Percentiles rank a stretch among this genome's conserved stretches.
Conservation (phyloP, 64 coral and sea anemone genomes). For the Stichodactyla helianthus region DNA sequence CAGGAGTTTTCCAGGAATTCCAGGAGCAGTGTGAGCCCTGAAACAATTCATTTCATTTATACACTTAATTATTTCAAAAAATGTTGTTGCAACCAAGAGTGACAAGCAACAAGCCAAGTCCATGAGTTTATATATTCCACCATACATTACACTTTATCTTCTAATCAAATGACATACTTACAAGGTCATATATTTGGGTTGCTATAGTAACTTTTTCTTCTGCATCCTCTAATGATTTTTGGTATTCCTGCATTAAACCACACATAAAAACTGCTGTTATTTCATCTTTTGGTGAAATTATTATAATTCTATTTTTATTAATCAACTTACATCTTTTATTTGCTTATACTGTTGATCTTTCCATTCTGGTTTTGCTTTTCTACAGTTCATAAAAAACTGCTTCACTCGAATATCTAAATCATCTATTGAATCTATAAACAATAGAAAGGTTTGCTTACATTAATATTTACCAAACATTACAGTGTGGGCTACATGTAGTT, state of each 20-base stretch:
- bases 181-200: conserved; percentile 95
- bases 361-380: conserved; percentile 93
- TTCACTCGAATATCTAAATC: conserved; percentile 90
- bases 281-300: too few species aligned
- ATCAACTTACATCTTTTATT: conserved; percentile 66
- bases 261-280: too few species aligned
- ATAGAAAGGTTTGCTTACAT: background rate
- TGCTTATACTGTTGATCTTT: conserved; percentile 96
- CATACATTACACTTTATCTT: background rate
- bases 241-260: conserved; percentile 63
- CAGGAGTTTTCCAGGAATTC: too few species aligned
- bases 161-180: background rate
- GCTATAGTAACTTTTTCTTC: conserved; percentile 98
- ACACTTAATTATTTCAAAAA: too few species aligned
- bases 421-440: conserved; percentile 81
- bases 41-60: too few species aligned
- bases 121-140: too few species aligned
- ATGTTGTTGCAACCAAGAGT: too few species aligned
- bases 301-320: too few species aligned
- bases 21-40: too few species aligned
- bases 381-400: conserved; percentile 93
- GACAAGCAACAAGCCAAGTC: too few species aligned
- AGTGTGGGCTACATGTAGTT: background rate
- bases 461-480: background rate
- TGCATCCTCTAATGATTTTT: conserved; percentile 95